Evolutionary conservation across 2,888 invertebrate species (phyloP), one percentile per base, ranked within the genome.

Genomic region (Euplexia lucipara): DNA sequence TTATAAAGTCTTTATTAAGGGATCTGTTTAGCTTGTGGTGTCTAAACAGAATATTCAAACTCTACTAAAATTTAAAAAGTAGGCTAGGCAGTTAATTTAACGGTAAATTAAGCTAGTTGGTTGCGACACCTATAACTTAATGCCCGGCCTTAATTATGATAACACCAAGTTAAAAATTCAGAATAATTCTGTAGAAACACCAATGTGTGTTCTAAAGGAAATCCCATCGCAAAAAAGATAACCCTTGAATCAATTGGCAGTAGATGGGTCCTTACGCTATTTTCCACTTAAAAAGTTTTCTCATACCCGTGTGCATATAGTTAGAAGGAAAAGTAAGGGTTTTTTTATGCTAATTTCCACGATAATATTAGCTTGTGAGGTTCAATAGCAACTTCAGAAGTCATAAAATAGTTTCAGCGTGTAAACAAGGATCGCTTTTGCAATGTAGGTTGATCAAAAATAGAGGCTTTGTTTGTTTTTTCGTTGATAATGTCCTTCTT

Each of bases 271-370:
- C 22, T 34, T 18, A 45, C 37, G 51, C 39, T 22, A 57, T 64
- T 60, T 61, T 48, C 47, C 48, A 44, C 72, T 63, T 63, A 35
- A 20, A 8, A 45, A 79, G 60, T 78, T 79, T 79, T 41, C 76
- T 63, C 62, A 75, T 75, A 68, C 75, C 51, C 60, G 4, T 18
- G 39, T 65, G 44, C 44, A 58, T 37, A 30, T 37, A 71, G 51
- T 68, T 75, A 34, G 42, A 48, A 71, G 44, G 60, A 63, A 61
- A 68, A 65, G 6, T 53, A 60, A 48, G 58, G 30, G 32, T 41
- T 16, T 57, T 69, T 56, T 70, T 75, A 75, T 65, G 70, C 35
- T 49, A 60, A 75, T 75, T 53, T 8, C 41, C 16, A 37, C 37
- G 39, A 57, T 39, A 44, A 45, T 60, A 73, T 57, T 42, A 70